Evolutionary conservation across 1,140 invertebrate genomes (phyloP).

Genomic region (Portunus trituberculatus): DNA sequence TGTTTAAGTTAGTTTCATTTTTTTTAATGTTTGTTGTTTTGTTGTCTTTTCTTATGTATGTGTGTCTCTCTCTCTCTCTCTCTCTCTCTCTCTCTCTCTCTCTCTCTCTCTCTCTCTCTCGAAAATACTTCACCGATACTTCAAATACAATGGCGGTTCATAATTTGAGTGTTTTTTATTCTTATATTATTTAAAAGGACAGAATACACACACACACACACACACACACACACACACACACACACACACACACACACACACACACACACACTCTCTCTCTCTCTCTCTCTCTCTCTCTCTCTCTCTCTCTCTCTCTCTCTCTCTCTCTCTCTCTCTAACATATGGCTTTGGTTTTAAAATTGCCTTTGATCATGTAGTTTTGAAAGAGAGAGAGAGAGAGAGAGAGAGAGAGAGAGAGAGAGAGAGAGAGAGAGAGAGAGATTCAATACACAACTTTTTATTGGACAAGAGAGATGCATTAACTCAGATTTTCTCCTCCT

Average conservation of each 20-base stretch:
- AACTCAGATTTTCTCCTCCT: background rate
- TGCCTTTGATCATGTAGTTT: background rate
- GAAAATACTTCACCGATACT: no score
- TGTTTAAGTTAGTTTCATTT: background rate
- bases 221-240: background rate
- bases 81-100: no score
- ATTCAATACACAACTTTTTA: background rate
- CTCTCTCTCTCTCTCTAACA: no score
- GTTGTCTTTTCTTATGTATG: background rate
- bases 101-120: no score
- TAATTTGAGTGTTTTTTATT: no score
- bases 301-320: no score
- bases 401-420: background rate
- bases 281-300: no score
- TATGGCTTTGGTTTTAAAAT: background rate
- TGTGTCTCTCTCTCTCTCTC: background rate
- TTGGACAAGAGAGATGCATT: no score
- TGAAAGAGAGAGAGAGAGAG: background rate
- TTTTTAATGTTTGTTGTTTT: background rate
- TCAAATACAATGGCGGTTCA: no score
- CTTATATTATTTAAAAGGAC: no score
- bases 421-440: background rate
- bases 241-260: background rate
- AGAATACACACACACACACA: background rate
- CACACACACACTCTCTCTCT: background rate